Evolutionary conservation across 2,797 vertebrate genomes (phyloP).

Genomic region (Bovichtus diacanthus): DNA sequence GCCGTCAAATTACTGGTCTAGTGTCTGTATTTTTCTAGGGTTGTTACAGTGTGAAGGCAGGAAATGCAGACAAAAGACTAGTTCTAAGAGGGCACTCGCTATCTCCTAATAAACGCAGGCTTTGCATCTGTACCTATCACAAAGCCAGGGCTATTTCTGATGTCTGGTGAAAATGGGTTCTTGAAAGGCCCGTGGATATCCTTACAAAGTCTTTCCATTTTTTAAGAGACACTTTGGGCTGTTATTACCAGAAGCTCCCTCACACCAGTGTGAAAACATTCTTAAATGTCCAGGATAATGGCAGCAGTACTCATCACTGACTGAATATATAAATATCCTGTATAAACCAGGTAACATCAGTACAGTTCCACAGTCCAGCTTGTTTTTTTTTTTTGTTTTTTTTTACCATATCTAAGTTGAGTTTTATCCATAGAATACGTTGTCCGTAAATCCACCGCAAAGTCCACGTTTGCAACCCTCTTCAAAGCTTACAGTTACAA

Average conservation of each 20-base stretch:
- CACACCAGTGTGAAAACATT: conserved; percentile 70
- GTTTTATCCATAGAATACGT: conserved; percentile 36
- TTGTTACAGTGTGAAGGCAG: conserved; percentile 75
- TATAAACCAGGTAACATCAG: conserved; percentile 38
- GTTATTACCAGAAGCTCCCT: conserved; percentile 49
- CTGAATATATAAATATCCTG: conserved; percentile 53
- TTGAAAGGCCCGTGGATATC: conserved; percentile 63
- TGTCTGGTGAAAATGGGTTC: conserved; percentile 70
- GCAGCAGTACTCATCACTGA: conserved; percentile 59
- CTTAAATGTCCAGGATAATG: conserved; percentile 58
- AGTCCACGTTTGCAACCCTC: conserved; percentile 32
- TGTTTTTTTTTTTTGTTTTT: too few species aligned
- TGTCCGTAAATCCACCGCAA: conserved; percentile 37
- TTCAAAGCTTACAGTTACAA: conserved; percentile 32
- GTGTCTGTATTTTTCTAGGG: conserved; percentile 69
- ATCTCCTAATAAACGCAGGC: conserved; percentile 59
- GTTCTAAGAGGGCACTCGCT: conserved; percentile 63
- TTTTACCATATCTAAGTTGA: conserved; percentile 57
- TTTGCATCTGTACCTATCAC: conserved; percentile 62
- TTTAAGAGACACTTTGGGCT: conserved; percentile 39
- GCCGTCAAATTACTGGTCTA: conserved; percentile 73
- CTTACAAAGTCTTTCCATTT: conserved; percentile 59
- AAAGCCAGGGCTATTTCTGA: conserved; percentile 63
- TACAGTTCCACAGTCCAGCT: conserved; percentile 45
- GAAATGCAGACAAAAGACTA: conserved; percentile 74